Base-by-base conservation (phyloP, 2,797 vertebrate species). In the Sebastes goodei region DNA sequence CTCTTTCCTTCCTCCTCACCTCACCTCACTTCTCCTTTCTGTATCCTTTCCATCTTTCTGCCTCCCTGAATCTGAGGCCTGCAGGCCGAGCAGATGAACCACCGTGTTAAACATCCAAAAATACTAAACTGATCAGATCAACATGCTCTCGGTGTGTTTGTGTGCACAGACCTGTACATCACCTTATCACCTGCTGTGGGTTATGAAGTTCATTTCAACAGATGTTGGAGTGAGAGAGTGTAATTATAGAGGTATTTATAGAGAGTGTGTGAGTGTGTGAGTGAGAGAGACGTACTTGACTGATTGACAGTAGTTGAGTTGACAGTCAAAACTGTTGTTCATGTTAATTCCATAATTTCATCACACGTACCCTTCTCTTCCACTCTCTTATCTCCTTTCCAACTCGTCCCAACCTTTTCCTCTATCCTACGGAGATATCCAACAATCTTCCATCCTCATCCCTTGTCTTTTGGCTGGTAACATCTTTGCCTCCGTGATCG, bases 161-260 rank as follows among this genome's bases (percentile, higher is more conserved):
- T 42, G 38, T 42, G 38, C 14, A 42, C 38, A 42, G 38, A 42
- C 14, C 14, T 42, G 38, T 42, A 42, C 38, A 42, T 42, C 38
- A 15, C 38, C 38, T 14, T 60, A 25, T 82, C 56, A 83, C 68
- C 69, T 80, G 73, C 68, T 82, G 23, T 55, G 68, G 25, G 49
- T 86, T 27, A 82, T 86, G 70, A 76, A 60, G 53, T 20, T 76
- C 2, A 84, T 67, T 75, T 70, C 25, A 57, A n/a, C 63, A 70
- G 63, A 77, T 76, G 61, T 7, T 68, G 46, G 46, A 59, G 29
- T 62, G 55, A 87, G 38, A 76, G 56, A 66, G 52, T 1, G n/a
- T 74, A 72, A 85, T 80, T 85, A 83, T 6, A n/a, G 23, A 78
- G 79, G 77, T 66, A 78, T 83, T 81, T 71, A 61, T 38, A 55